phyloP scores from a whole-genome alignment of 2,797 vertebrate species.

The Margarornis squamiger region DNA sequence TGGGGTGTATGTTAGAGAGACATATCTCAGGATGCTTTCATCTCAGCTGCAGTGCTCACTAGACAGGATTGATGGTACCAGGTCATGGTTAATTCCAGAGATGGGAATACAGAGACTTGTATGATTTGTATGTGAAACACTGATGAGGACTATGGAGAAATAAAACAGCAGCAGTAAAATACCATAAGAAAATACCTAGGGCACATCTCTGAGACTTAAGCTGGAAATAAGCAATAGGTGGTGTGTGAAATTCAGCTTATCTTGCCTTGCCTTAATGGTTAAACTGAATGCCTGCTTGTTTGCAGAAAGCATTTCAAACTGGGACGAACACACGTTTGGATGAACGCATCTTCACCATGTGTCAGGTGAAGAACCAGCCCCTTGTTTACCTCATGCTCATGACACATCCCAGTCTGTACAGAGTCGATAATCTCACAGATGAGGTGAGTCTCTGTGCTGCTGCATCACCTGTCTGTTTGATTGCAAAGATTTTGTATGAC shows the following conservation, averaged over 20 bases:
- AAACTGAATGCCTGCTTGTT: neutral
- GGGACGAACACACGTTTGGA: slow-evolving; percentile 89
- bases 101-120: neutral
- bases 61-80: neutral
- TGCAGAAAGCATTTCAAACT: slow-evolving; percentile 92
- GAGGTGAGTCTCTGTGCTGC: slow-evolving; percentile 78
- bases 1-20: neutral
- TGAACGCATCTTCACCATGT: slow-evolving; percentile 93
- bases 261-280: neutral
- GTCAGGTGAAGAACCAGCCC: slow-evolving; percentile 94
- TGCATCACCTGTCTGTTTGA: neutral
- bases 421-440: slow-evolving; percentile 88
- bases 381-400: slow-evolving; percentile 89
- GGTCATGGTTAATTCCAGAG: neutral
- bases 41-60: neutral
- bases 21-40: neutral
- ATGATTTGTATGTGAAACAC: neutral
- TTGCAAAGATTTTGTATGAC: neutral
- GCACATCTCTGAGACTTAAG: neutral
- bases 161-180: neutral
- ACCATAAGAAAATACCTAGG: neutral
- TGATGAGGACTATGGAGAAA: neutral
- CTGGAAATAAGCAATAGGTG: neutral
- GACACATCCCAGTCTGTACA: slow-evolving; percentile 92
- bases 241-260: neutral